Evolutionary conservation across 1,140 invertebrate genomes (phyloP), one percentile per base, ranked within the genome.

Genomic region (Aradophagus sp.): DNA sequence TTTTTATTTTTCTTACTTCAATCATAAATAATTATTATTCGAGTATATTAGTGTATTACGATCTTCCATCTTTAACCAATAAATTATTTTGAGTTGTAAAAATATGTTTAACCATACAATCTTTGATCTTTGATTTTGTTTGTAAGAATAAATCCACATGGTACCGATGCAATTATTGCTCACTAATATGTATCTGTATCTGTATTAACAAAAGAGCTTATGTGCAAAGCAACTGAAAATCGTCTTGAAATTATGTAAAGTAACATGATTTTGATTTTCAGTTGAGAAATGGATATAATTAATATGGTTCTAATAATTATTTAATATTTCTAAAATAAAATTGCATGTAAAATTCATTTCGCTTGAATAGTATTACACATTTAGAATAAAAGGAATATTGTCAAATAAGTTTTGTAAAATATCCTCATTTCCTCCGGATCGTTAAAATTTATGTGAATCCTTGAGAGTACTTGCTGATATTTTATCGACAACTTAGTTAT

Each of bases 11-110:
- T 63, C 29, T 44, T 44, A 44, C 41, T 45, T 59, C 47, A 41
- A 69, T 38, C 47, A 69, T 55, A n/a, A n/a, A n/a, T 62, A 42
- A 42, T 47, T 63, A 16, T 52, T 48, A 65, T 55, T 55, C n/a
- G 34, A 53, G 16, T 42, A 50, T 36, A 36, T 66, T 42, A 2
- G 13, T 48, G 26, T 34, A 34, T 17, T 23, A 8, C 11, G 20
- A 36, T 52, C 35, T 53, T 53, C 32, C 45, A 31, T 44, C 10
- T 34, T 39, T 38, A 26, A 29, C 13, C 26, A n/a, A 39, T 10
- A n/a, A n/a, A n/a, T n/a, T n/a, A n/a, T n/a, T n/a, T n/a, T n/a
- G n/a, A n/a, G n/a, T n/a, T n/a, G n/a, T n/a, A n/a, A n/a, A n/a
- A n/a, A n/a, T n/a, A n/a, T n/a, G n/a, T n/a, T n/a, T n/a, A n/a